phyloP scores from a whole-genome alignment of 2,113 vertebrate genomes.

The Daubentonia madagascariensis region DNA sequence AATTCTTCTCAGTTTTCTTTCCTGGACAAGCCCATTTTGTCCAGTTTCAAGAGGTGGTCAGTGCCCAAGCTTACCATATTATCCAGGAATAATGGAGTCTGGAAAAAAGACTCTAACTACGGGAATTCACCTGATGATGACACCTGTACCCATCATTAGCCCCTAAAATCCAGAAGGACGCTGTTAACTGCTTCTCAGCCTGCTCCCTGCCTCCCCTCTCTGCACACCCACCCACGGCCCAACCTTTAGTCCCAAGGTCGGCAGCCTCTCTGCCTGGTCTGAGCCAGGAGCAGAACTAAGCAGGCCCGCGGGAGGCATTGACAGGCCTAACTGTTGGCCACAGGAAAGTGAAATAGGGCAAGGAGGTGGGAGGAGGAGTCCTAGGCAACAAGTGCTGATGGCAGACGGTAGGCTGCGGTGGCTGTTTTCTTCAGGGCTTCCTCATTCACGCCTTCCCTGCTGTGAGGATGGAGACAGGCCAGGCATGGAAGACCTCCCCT shows the following conservation, averaged over 20 bases:
- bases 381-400: neutral
- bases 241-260: neutral
- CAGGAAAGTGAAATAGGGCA: neutral
- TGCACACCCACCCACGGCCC: neutral
- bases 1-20: neutral
- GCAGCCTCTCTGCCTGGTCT: neutral
- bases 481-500: neutral
- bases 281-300: neutral
- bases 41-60: neutral
- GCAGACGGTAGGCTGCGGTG: neutral
- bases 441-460: neutral
- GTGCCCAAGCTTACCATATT: neutral
- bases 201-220: neutral
- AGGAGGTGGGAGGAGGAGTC: neutral
- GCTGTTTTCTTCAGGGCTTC: neutral
- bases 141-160: neutral
- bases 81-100: neutral
- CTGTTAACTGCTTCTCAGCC: neutral
- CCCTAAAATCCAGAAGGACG: neutral
- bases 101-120: neutral
- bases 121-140: neutral
- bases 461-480: neutral
- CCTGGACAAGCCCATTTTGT: neutral
- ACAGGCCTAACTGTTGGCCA: rapidly evolving
- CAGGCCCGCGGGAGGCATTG: neutral